These are phyloP conservation scores for Chrysodeixis includens DNA, from an alignment of 2,888 invertebrate species.

Conservation along the genomic window DNA sequence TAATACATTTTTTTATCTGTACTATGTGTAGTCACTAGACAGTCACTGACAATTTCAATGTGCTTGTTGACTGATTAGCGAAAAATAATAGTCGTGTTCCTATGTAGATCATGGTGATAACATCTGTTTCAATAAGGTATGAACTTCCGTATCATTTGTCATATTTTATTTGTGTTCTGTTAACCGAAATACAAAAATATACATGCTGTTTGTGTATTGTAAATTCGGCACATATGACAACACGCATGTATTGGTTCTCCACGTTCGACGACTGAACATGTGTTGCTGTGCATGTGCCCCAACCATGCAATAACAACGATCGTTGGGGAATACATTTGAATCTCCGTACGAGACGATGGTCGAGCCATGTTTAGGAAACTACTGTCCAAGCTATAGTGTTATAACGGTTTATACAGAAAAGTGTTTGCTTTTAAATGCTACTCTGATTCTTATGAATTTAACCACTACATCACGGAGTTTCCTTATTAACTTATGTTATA, in stretches of 20 bases:
- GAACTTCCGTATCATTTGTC: slow-evolving; percentile 12
- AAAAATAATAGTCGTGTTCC: slow-evolving; percentile 32
- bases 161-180: slow-evolving; percentile 6
- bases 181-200: background rate
- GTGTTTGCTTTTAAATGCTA: slow-evolving; percentile 57
- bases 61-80: slow-evolving; percentile 24
- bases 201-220: background rate
- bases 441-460: no score
- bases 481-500: no score
- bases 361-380: slow-evolving; percentile 11
- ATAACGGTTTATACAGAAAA: slow-evolving; percentile 24
- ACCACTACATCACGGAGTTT: no score
- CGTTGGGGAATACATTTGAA: slow-evolving; percentile 15
- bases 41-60: slow-evolving; percentile 11
- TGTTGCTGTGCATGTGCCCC: background rate
- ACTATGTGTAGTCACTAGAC: background rate
- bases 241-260: slow-evolving; percentile 8
- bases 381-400: background rate
- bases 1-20: slow-evolving; percentile 16
- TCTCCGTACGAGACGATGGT: slow-evolving; percentile 11
- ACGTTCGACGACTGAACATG: slow-evolving; percentile 8
- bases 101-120: slow-evolving; percentile 22
- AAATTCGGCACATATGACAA: background rate
- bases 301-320: slow-evolving; percentile 11
- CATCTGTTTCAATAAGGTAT: slow-evolving; percentile 41